Evolutionary conservation across 2,113 vertebrate genomes (phyloP).

Genomic region (Thinocorus orbignyianus): DNA sequence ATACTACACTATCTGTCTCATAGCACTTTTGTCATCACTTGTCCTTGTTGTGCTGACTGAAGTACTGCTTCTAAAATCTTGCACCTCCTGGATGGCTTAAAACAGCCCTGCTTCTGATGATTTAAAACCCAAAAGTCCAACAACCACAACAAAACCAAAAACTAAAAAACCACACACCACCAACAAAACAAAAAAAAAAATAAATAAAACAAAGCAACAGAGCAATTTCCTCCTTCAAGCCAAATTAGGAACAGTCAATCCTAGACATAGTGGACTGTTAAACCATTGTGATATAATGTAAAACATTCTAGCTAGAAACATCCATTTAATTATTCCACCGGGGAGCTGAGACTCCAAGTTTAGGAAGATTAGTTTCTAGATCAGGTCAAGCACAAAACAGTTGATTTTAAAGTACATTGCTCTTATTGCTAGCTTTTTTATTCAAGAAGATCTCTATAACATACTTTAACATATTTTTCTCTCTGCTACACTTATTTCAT

Average conservation of each 20-base stretch:
- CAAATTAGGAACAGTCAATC: neutral
- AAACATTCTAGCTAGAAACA: neutral
- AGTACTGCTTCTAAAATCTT: neutral
- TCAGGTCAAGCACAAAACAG: neutral
- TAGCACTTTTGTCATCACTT: accelerated
- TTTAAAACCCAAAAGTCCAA: neutral
- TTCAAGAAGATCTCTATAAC: neutral
- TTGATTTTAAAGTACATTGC: neutral
- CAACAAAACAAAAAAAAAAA: no score
- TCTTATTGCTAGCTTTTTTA: neutral
- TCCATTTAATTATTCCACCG: neutral
- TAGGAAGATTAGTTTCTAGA: neutral
- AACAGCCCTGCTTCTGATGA: accelerated
- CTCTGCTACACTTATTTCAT: neutral
- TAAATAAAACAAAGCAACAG: accelerated
- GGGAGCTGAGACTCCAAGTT: neutral
- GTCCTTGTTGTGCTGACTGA: neutral
- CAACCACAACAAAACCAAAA: neutral
- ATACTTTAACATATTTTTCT: neutral
- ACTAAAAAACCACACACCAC: no score
- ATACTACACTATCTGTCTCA: neutral
- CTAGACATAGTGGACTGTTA: neutral
- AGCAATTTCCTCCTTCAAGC: neutral
- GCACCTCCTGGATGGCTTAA: neutral
- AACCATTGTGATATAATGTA: neutral